Percentiles rank a stretch among this genome's conserved stretches.
Evolutionary conservation across 2,888 invertebrate genomes (phyloP).

Genomic region (Tetanocera ferruginea): DNA sequence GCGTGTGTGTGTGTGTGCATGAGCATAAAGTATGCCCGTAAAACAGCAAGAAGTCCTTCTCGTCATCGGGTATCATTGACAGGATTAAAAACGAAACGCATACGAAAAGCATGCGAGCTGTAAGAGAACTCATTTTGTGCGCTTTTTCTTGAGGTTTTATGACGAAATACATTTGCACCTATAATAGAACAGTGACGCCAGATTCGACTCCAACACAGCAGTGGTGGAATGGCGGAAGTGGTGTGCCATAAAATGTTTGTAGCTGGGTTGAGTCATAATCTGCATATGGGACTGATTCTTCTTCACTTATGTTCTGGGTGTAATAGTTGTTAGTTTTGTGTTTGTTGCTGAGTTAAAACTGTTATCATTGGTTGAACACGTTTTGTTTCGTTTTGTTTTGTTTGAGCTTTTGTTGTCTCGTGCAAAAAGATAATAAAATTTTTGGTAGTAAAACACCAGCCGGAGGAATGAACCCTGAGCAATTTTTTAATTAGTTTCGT

Average conservation of each 20-base stretch:
- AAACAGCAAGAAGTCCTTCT: conserved; percentile 50
- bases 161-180: conserved; percentile 7
- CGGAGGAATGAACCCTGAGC: not conserved
- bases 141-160: not conserved
- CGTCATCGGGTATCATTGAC: conserved; percentile 49
- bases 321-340: not conserved
- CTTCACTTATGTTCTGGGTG: not conserved
- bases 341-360: not conserved
- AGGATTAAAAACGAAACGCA: conserved; percentile 45
- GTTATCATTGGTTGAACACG: not conserved
- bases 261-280: conserved; percentile 15
- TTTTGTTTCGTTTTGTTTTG: not conserved
- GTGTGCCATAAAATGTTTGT: no score
- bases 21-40: conserved; percentile 48
- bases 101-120: not conserved
- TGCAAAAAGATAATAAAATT: conserved; percentile 65
- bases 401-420: conserved; percentile 46
- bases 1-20: conserved; percentile 31
- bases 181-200: not conserved
- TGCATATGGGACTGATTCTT: conserved; percentile 9
- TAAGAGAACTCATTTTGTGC: not conserved
- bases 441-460: conserved; percentile 57
- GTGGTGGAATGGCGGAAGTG: not conserved
- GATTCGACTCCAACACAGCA: not conserved
- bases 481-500: not conserved